These are phyloP conservation scores for Chymomyza fuscimana DNA, from an alignment of 2,888 invertebrate species.

Conservation along the genomic window DNA sequence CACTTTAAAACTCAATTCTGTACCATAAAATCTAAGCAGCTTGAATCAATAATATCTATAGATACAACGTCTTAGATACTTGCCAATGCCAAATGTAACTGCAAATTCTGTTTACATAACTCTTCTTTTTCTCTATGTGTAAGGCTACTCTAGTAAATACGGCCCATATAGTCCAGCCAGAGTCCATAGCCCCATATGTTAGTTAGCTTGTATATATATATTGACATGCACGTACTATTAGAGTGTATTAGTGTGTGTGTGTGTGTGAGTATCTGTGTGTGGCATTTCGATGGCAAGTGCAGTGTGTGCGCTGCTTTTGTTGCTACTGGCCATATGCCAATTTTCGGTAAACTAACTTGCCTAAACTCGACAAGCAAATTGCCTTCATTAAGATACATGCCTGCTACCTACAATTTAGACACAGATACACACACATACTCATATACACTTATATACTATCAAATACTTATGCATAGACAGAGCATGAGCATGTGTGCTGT, in stretches of 20 bases:
- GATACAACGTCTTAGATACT: constrained; percentile 20
- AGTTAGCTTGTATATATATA: constrained; percentile 33
- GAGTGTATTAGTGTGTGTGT: constrained; percentile 3
- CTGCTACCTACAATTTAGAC: constrained; percentile 69
- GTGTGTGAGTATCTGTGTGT: constrained; percentile 2
- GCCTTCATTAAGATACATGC: constrained; percentile 75
- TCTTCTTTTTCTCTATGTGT: constrained; percentile 47
- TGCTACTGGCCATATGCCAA: constrained; percentile 77
- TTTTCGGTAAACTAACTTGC: constrained; percentile 76
- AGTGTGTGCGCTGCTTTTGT: constrained; percentile 52
- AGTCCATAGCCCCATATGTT: constrained; percentile 33
- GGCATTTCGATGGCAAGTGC: constrained; percentile 14
- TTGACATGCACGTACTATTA: constrained; percentile 29
- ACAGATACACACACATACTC: constrained; percentile 16
- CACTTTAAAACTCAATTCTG: not conserved
- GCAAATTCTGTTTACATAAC: constrained; percentile 52
- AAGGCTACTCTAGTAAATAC: constrained; percentile 20
- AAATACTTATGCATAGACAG: not conserved
- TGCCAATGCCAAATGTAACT: constrained; percentile 25
- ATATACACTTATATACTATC: constrained; percentile 2
- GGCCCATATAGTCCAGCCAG: not conserved
- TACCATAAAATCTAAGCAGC: not conserved
- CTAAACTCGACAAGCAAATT: constrained; percentile 75
- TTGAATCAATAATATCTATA: not conserved
- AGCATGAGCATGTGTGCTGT: not conserved